Base-by-base conservation (phyloP, 1,140 invertebrate genomes). In the Euura lappo region DNA sequence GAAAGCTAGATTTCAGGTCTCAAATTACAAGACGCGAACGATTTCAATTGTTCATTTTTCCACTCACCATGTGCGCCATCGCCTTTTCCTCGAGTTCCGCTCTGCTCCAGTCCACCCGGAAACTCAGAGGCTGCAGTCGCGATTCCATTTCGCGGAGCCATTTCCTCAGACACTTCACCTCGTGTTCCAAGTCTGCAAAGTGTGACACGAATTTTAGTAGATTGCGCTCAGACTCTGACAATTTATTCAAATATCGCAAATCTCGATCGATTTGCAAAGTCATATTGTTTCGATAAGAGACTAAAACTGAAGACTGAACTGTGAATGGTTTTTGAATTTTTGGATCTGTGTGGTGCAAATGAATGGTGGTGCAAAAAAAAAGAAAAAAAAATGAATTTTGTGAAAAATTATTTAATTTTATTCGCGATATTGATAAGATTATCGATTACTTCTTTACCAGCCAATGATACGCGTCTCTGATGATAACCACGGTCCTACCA, bases 41-140 rank as follows among this genome's bases (percentile, higher is more conserved):
- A 28, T 28, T 28, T 28, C 28, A 28, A 28, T 28, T 70, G 43
- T 45, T 4, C 3, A 4, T 46, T 7, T 69, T 28, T 69, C 44
- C 2, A 87, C 89, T 89, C 81, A 93, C 93, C 92, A 92, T 91
- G 84, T 93, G 90, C 83, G 93, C 92, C 71, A 90, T 88, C 75
- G 91, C 90, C 80, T 92, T 93, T 78, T 92, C 89, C 79, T 92
- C 88, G 72, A 94, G 86, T 80, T 93, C 91, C 76, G 90, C 87
- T 80, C 90, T 88, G 45, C 90, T 89, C 86, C 90, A 92, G 75
- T 90, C 88, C n/a, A 90, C 79, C 6, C 87, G 89, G 71, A 93
- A 89, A 79, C 91, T 90, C 42, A 93, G 84, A 51, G 92, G 92
- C 72, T 92, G 90, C 68, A 93, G 85, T 68, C 91, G 89, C 13